Evolutionary conservation across 2,113 vertebrate genomes (phyloP).

Genomic region (Hucho hucho): DNA sequence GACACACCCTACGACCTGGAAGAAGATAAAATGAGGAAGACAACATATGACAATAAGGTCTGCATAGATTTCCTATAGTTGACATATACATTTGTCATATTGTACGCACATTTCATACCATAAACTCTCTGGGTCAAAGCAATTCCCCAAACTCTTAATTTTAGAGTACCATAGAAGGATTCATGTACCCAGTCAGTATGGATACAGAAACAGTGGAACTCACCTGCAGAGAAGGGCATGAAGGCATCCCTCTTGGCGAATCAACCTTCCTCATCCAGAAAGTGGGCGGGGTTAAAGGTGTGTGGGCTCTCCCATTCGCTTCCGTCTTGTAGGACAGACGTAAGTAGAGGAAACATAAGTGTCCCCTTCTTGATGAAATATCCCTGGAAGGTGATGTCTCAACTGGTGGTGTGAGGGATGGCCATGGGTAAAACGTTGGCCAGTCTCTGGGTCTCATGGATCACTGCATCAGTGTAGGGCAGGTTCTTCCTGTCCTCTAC

Average conservation of each 20-base stretch:
- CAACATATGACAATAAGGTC: too few relatives aligned
- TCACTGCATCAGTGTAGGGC: slow-evolving; percentile 50
- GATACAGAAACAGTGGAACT: background rate
- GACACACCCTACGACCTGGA: too few relatives aligned
- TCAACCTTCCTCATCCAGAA: slow-evolving; percentile 69
- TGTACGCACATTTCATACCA: too few relatives aligned
- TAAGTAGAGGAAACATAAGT: slow-evolving; percentile 67
- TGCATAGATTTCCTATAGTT: too few relatives aligned
- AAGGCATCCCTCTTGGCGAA: slow-evolving; percentile 72
- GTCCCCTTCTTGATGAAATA: slow-evolving; percentile 64
- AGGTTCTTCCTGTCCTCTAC: slow-evolving; percentile 58
- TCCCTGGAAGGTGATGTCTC: slow-evolving; percentile 46
- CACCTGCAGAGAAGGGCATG: slow-evolving; percentile 76
- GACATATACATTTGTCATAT: too few relatives aligned
- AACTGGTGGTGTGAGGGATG: slow-evolving; percentile 24
- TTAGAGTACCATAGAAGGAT: background rate
- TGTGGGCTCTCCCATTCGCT: slow-evolving; percentile 70
- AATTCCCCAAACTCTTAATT: too few relatives aligned
- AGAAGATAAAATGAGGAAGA: too few relatives aligned
- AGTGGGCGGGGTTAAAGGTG: slow-evolving; percentile 71
- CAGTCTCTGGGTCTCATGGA: slow-evolving; percentile 53
- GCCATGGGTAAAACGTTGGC: slow-evolving; percentile 35
- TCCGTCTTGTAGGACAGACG: slow-evolving; percentile 66
- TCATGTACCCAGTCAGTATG: background rate
- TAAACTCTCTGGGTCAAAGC: too few relatives aligned